These are phyloP conservation scores for Parnassius smintheus DNA, from an alignment of 2,888 invertebrate species.

Conservation along the genomic window DNA sequence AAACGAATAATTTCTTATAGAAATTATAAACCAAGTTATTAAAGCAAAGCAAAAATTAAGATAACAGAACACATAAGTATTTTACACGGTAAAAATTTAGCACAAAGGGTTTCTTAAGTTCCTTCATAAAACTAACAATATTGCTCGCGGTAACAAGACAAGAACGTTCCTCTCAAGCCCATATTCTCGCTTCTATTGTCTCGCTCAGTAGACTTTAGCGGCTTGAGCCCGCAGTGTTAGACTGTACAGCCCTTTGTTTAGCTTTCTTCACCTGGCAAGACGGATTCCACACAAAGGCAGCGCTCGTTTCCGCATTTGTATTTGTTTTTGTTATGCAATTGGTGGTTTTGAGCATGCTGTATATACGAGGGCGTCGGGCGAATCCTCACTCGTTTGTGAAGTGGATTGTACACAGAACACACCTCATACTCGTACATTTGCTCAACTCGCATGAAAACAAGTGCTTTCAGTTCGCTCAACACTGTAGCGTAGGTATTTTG, in stretches of 20 bases:
- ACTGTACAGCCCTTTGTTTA: conserved; percentile 72
- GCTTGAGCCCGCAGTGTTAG: conserved; percentile 64
- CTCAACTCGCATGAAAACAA: conserved; percentile 28
- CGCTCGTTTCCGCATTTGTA: conserved; percentile 69
- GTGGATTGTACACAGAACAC: conserved; percentile 45
- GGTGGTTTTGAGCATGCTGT: conserved; percentile 67
- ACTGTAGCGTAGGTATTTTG: conserved; percentile 21
- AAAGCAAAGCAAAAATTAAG: conserved; percentile 22
- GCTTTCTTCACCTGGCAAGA: conserved; percentile 76
- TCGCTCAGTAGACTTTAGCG: conserved; percentile 71
- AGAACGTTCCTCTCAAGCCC: conserved; percentile 71
- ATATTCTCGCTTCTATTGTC: conserved; percentile 72
- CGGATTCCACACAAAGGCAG: conserved; percentile 70
- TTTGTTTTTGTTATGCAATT: conserved; percentile 79
- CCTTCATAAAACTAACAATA: conserved; percentile 78
- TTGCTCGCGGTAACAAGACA: conserved; percentile 75
- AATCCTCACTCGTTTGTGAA: conserved; percentile 66
- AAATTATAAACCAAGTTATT: conserved; percentile 22
- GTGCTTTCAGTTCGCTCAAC: conserved; percentile 25
- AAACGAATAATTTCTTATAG: not conserved
- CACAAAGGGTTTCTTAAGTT: conserved; percentile 67
- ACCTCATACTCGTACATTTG: conserved; percentile 25
- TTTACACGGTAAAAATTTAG: conserved; percentile 45
- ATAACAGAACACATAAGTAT: conserved; percentile 23
- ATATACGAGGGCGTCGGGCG: conserved; percentile 39